phyloP scores from a whole-genome alignment of 2,113 vertebrate genomes.

The Crotalus viridis region DNA sequence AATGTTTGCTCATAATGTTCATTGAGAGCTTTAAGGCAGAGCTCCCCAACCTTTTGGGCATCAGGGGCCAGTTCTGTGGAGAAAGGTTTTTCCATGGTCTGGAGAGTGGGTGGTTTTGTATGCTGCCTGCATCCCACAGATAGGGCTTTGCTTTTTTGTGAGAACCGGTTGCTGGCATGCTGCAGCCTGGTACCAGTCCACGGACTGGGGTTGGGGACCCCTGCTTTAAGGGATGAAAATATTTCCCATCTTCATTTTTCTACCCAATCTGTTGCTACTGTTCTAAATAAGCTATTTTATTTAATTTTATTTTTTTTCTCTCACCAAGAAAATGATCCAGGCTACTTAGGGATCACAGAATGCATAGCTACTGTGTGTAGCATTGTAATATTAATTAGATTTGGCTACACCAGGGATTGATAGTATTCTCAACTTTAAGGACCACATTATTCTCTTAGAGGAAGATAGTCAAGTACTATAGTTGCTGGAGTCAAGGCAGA shows the following conservation, averaged over 20 bases:
- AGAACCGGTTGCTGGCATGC: no score
- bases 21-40: no score
- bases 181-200: no score
- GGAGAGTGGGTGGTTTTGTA: no score
- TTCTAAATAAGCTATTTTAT: not conserved
- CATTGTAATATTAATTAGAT: not conserved
- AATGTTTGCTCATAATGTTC: not conserved
- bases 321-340: not conserved
- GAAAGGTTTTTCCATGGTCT: no score
- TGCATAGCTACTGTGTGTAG: not conserved
- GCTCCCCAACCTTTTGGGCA: no score
- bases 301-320: not conserved
- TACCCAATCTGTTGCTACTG: not conserved
- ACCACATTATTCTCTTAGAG: not conserved
- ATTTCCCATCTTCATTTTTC: not conserved
- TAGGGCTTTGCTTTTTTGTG: no score
- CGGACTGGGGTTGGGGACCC: no score
- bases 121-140: no score
- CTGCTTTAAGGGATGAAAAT: not conserved
- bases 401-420: not conserved
- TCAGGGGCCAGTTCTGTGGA: no score
- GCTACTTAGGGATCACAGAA: not conserved
- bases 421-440: not conserved
- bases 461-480: not conserved
- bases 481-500: not conserved